Evolutionary conservation across 2,113 vertebrate genomes (phyloP).

Genomic region (Gallinago undulata): DNA sequence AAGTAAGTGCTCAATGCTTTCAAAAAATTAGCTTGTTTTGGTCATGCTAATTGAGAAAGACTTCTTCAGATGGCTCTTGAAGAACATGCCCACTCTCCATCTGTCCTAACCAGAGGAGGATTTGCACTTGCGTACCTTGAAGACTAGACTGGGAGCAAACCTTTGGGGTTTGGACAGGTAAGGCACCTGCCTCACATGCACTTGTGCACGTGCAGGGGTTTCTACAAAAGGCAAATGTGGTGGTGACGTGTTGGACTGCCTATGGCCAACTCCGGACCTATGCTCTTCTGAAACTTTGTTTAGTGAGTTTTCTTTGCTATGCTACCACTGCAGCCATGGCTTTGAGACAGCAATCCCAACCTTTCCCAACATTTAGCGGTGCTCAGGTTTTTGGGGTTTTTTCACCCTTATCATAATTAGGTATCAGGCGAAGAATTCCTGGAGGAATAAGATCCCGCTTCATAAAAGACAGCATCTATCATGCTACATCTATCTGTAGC

Average conservation of each 20-base stretch:
- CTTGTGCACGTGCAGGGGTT: accelerated
- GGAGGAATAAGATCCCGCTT: background rate
- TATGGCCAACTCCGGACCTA: background rate
- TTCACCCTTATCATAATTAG: background rate
- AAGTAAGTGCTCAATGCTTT: accelerated
- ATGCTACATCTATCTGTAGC: too few relatives aligned
- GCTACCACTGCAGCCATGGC: background rate
- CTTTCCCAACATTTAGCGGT: background rate
- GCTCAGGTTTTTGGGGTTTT: background rate
- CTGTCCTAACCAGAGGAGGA: background rate
- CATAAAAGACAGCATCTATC: background rate
- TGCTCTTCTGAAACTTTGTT: background rate
- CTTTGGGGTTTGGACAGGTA: background rate
- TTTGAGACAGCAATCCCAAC: background rate
- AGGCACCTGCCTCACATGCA: background rate
- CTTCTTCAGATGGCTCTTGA: background rate
- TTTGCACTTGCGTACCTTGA: background rate
- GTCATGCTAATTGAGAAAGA: background rate
- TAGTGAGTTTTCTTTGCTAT: background rate
- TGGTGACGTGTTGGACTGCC: accelerated
- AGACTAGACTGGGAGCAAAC: background rate
- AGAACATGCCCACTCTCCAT: background rate
- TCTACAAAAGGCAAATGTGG: background rate
- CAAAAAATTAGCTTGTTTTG: background rate
- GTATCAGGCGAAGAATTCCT: background rate